These are phyloP conservation scores for Limosa lapponica DNA, from an alignment of 2,797 vertebrate species.

Conservation along the genomic window DNA sequence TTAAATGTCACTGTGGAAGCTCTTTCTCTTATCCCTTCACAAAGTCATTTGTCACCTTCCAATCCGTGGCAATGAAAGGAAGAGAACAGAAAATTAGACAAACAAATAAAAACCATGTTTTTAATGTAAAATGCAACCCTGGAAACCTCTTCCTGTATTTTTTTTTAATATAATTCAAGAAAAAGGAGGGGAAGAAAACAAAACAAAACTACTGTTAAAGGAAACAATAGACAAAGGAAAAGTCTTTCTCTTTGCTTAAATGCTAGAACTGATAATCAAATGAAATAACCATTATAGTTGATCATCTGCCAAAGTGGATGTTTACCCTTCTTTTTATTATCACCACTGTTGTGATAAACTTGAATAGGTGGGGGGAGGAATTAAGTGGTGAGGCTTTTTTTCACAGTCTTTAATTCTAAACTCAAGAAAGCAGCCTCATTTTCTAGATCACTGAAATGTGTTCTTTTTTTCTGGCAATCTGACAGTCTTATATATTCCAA, in stretches of 20 bases:
- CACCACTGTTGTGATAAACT: background rate
- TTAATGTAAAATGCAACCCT: constrained; percentile 35
- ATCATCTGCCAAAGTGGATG: background rate
- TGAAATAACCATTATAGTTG: background rate
- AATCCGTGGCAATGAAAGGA: constrained; percentile 7
- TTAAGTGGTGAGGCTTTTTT: background rate
- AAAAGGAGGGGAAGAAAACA: background rate
- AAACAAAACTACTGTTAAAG: background rate
- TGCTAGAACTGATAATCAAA: background rate
- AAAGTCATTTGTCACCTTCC: constrained; percentile 45
- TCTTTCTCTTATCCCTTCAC: constrained; percentile 6
- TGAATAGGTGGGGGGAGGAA: background rate
- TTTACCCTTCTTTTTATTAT: background rate
- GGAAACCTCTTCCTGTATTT: background rate
- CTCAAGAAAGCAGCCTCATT: background rate
- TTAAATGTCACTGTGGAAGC: constrained; percentile 35
- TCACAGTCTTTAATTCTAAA: background rate
- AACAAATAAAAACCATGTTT: constrained; percentile 37
- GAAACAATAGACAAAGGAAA: background rate
- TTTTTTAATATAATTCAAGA: background rate
- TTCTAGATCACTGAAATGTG: background rate
- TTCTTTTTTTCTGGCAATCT: background rate
- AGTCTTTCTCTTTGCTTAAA: background rate
- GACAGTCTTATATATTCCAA: background rate
- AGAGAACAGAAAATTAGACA: constrained; percentile 10